Percentiles rank a stretch among this genome's conserved stretches.
These are phyloP conservation scores for Hirtodrosophila duncani DNA, from an alignment of 2,888 invertebrate species.

Conservation along the genomic window DNA sequence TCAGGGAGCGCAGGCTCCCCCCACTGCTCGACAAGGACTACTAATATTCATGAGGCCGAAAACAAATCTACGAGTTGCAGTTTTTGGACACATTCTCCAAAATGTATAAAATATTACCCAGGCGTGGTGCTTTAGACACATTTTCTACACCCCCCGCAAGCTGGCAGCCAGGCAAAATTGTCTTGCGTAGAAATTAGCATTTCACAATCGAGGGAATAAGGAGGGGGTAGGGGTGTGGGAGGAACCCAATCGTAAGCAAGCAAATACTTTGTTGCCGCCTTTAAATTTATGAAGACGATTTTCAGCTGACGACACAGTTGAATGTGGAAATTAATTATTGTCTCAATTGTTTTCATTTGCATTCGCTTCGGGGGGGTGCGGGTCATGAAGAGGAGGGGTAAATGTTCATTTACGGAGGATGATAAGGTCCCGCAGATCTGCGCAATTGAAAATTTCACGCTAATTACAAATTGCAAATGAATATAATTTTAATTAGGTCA, in stretches of 20 bases:
- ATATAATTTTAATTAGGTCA: slow-evolving; percentile 23
- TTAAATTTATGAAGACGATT: slow-evolving; percentile 3
- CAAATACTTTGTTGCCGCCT: no score
- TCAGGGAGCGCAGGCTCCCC: no score
- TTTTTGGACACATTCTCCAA: slow-evolving; percentile 34
- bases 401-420: no score
- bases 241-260: no score
- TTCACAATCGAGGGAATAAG: slow-evolving; percentile 20
- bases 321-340: slow-evolving; percentile 48
- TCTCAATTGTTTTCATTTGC: slow-evolving; percentile 2
- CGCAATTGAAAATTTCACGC: slow-evolving; percentile 35
- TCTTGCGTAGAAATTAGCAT: slow-evolving; percentile 32
- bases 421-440: no score
- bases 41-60: slow-evolving; percentile 24
- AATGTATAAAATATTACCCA: slow-evolving; percentile 41
- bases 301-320: slow-evolving; percentile 17
- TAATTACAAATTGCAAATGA: slow-evolving; percentile 35
- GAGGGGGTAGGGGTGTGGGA: no score
- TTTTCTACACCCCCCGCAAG: neutral
- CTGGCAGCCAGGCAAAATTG: slow-evolving; percentile 42
- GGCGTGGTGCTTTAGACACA: slow-evolving; percentile 11
- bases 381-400: no score
- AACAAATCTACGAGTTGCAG: slow-evolving; percentile 40
- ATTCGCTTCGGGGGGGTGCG: slow-evolving; percentile 1
- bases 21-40: no score